A percentile compares a stretch with the other conserved stretches of the same genome.
Evolutionary conservation across 2,888 invertebrate species (phyloP).

Genomic region (Tetranychus piercei): DNA sequence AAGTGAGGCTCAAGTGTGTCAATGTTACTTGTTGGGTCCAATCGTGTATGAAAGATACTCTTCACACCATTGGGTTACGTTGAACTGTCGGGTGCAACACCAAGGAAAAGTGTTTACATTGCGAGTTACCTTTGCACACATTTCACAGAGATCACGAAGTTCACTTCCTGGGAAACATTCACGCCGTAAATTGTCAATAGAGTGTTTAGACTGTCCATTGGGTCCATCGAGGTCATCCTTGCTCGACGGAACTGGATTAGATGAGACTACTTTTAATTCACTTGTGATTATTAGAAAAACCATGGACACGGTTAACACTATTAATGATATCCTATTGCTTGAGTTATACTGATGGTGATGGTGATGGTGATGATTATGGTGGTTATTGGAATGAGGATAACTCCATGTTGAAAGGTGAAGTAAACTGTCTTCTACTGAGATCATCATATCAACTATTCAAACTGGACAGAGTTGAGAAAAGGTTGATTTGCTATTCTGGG

Average conservation of each 20-base stretch:
- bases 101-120: slow-evolving; percentile 11
- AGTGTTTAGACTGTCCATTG: not conserved
- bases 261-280: not conserved
- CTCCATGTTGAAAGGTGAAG: not conserved
- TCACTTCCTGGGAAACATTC: slow-evolving; percentile 9
- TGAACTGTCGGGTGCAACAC: slow-evolving; percentile 13
- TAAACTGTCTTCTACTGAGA: not conserved
- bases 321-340: not conserved
- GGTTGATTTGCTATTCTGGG: not conserved
- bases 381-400: not conserved
- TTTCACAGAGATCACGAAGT: slow-evolving; percentile 15
- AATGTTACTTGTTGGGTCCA: slow-evolving; percentile 1
- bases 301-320: not conserved
- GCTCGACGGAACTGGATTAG: not conserved
- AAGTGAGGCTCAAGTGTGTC: not conserved
- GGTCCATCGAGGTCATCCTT: not conserved
- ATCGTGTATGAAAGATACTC: slow-evolving; percentile 12
- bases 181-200: not conserved
- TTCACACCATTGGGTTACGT: slow-evolving; percentile 17
- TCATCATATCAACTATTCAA: not conserved
- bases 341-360: not conserved
- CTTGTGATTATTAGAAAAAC: not conserved
- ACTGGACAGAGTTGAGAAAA: not conserved
- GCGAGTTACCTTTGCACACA: slow-evolving; percentile 16
- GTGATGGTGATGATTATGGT: not conserved